These are phyloP conservation scores for Smittia aterrima DNA, from an alignment of 2,888 invertebrate species.

Conservation along the genomic window DNA sequence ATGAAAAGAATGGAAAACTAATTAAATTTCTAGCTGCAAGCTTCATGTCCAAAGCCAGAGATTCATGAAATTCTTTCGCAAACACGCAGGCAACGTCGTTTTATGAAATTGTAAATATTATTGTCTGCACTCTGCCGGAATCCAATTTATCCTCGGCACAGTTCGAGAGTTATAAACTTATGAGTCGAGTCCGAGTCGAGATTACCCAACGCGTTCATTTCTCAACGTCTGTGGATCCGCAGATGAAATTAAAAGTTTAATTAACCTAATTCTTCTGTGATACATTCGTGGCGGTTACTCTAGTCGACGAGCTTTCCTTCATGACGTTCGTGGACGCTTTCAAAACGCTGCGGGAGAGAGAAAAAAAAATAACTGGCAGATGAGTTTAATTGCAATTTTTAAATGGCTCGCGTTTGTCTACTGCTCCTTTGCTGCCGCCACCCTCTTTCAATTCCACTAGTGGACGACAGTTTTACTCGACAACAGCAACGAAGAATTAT, in stretches of 20 bases:
- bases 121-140: neutral
- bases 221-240: neutral
- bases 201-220: neutral
- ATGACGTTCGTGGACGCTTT: neutral
- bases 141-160: neutral
- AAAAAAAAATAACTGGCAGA: constrained; percentile 17
- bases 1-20: neutral
- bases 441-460: neutral
- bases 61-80: constrained; percentile 8
- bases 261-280: constrained; percentile 38
- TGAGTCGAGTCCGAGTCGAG: too few species aligned
- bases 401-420: constrained; percentile 14
- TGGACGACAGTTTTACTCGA: neutral
- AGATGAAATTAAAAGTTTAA: constrained; percentile 31
- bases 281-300: neutral
- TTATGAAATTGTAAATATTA: constrained; percentile 10
- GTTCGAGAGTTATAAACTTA: neutral
- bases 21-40: neutral
- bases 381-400: constrained; percentile 37
- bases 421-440: neutral
- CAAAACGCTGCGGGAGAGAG: too few species aligned
- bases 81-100: neutral
- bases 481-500: neutral
- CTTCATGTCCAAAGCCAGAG: neutral
- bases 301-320: neutral